Conservation (phyloP, 92 coral and sea anemone genomes). For the Muricea muricata region DNA sequence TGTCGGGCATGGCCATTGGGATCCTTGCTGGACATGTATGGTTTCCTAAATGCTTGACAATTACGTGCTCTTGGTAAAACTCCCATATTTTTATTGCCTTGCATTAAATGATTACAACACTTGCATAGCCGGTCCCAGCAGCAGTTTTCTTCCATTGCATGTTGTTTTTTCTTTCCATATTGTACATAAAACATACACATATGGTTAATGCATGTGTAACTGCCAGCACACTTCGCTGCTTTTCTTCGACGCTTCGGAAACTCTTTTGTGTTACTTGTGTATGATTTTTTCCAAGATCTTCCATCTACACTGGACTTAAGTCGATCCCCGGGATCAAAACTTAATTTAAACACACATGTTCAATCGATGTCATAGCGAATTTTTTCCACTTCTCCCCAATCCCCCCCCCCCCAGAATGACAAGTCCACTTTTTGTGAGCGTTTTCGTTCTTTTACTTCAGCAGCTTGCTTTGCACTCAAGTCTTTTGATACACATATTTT, state of each 20-base stretch:
- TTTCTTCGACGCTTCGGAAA: background rate
- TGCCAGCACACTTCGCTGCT: background rate
- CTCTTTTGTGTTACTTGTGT: constrained; percentile 1
- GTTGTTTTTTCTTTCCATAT: background rate
- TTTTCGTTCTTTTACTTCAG: background rate
- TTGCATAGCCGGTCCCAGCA: constrained; percentile 1
- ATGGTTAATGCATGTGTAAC: constrained; percentile 4
- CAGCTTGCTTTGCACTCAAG: background rate
- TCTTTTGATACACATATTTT: background rate
- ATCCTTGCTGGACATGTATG: constrained; percentile 1
- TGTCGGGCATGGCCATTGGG: background rate
- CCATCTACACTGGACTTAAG: constrained; percentile 1
- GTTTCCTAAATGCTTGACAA: constrained; percentile 5
- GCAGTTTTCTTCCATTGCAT: background rate
- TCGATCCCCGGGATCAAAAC: background rate
- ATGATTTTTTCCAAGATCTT: background rate
- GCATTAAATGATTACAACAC: background rate
- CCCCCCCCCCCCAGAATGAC: background rate
- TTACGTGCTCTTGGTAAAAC: constrained; percentile 16
- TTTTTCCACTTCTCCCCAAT: background rate
- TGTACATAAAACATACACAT: background rate
- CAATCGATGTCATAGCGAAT: background rate
- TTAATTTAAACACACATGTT: background rate
- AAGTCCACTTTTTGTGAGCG: background rate
- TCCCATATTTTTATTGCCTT: constrained; percentile 11